Evolutionary conservation across 2,113 vertebrate genomes (phyloP).

Genomic region (Dromiciops gliroides): DNA sequence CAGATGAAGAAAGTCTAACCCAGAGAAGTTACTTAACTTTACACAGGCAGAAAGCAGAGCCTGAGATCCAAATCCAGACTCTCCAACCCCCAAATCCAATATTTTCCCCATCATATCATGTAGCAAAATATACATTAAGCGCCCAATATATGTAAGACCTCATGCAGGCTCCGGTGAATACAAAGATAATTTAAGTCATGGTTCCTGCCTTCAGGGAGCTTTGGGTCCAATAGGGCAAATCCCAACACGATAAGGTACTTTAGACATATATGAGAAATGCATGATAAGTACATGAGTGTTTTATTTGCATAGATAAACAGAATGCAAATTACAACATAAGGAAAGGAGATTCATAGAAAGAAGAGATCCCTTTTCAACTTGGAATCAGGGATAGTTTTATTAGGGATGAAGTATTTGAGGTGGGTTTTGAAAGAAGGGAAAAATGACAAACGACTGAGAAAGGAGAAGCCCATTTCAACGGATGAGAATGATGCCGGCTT

Average conservation of each 20-base stretch:
- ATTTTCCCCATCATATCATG: neutral
- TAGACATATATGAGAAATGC: neutral
- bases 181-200: neutral
- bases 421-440: neutral
- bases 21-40: neutral
- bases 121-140: neutral
- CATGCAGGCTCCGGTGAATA: neutral
- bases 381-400: neutral
- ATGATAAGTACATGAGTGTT: neutral
- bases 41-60: neutral
- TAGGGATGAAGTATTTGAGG: neutral
- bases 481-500: neutral
- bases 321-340: neutral
- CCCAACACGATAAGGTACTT: neutral
- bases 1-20: neutral
- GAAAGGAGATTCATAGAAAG: neutral
- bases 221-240: neutral
- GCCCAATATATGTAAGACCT: neutral
- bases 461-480: neutral
- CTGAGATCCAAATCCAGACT: neutral
- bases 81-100: neutral
- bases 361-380: neutral
- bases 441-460: neutral
- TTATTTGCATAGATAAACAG: neutral
- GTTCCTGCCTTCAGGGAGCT: neutral